Evolutionary conservation across 2,888 invertebrate species (phyloP).

Genomic region (Eulithis prunata): DNA sequence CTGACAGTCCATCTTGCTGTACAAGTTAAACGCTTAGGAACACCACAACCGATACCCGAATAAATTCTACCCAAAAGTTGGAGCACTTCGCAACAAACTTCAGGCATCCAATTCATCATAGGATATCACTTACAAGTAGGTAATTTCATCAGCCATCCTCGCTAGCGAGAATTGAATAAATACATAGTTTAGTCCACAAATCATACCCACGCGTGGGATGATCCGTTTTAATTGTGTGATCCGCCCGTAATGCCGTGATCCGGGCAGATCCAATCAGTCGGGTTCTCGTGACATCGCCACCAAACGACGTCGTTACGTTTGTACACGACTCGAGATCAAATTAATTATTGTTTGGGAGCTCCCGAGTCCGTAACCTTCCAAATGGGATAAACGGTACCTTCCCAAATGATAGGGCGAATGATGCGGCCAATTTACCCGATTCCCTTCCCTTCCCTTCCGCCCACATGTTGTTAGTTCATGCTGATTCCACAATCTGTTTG

Average conservation of each 20-base stretch:
- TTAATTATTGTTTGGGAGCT: conserved; percentile 62
- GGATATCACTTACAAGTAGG: conserved; percentile 12
- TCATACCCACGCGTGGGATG: conserved; percentile 32
- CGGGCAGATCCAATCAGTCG: conserved; percentile 55
- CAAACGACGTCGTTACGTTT: conserved; percentile 49
- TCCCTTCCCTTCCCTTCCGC: conserved; percentile 27
- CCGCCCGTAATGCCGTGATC: conserved; percentile 30
- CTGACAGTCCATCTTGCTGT: background rate
- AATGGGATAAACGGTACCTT: conserved; percentile 52
- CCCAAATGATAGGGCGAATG: conserved; percentile 43
- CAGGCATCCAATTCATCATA: conserved; percentile 18
- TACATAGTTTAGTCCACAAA: conserved; percentile 40
- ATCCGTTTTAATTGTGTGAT: conserved; percentile 41
- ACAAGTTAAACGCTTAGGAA: background rate
- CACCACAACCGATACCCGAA: background rate
- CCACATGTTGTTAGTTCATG: conserved; percentile 28
- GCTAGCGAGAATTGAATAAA: conserved; percentile 36
- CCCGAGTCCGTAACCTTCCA: conserved; percentile 40
- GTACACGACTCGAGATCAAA: conserved; percentile 51
- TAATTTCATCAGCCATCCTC: conserved; percentile 3
- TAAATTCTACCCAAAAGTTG: conserved; percentile 4
- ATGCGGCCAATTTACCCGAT: conserved; percentile 51
- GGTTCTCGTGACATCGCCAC: conserved; percentile 38
- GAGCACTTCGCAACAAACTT: conserved; percentile 9
- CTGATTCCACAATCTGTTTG: conserved; percentile 27